Conservation (phyloP, 1,140 invertebrate species). For the Lysiphlebus fabarum region DNA sequence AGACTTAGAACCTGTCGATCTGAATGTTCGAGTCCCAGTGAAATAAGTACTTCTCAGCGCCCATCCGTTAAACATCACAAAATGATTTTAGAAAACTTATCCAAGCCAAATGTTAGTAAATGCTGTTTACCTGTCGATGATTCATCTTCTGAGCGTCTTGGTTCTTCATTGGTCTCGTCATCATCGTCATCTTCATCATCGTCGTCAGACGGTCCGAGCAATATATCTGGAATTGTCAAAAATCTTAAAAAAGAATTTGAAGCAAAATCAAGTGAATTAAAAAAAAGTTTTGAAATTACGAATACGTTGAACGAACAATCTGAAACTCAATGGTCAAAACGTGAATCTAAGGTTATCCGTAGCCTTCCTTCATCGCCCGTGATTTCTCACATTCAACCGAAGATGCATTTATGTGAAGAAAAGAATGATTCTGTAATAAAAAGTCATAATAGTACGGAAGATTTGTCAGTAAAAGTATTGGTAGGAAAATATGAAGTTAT, state of each 20-base stretch:
- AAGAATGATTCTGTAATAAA: not conserved
- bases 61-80: conserved; percentile 62
- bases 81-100: conserved; percentile 59
- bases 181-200: conserved; percentile 23
- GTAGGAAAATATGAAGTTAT: conserved; percentile 68
- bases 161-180: conserved; percentile 10
- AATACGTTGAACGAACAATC: conserved; percentile 33
- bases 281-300: conserved; percentile 42
- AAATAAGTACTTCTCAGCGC: conserved; percentile 56
- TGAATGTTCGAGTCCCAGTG: conserved; percentile 51
- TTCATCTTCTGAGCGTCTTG: conserved; percentile 43
- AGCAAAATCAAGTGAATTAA: conserved; percentile 63
- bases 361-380: conserved; percentile 63
- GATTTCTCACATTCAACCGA: conserved; percentile 53
- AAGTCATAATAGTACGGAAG: conserved; percentile 49
- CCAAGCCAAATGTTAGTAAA: conserved; percentile 49
- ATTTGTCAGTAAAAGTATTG: conserved; percentile 70
- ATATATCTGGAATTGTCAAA: conserved; percentile 67
- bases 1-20: conserved; percentile 45
- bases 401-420: not conserved
- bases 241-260: conserved; percentile 84
- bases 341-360: conserved; percentile 42
- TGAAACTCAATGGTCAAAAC: conserved; percentile 32
- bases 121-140: conserved; percentile 46
- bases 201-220: conserved; percentile 41